Evolutionary conservation across 2,113 vertebrate genomes (phyloP), one percentile per base, ranked within the genome.

Genomic region (Pseudois nayaur): DNA sequence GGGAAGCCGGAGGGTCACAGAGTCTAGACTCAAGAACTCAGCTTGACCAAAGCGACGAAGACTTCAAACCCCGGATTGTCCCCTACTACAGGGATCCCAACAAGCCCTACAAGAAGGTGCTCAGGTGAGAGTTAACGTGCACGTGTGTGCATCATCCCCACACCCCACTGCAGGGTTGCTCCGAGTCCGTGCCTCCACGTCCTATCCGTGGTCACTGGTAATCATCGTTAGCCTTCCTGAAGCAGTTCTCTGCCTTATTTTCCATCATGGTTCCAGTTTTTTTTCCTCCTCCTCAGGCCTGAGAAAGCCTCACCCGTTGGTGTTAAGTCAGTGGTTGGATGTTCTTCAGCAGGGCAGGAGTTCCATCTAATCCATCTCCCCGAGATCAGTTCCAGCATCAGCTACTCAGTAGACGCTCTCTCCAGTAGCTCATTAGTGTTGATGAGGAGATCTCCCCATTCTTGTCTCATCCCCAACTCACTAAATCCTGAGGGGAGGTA

Each of bases 91-190:
- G 99, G 85, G 99, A 99, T 85, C 99, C 99, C 9, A 99, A 99
- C 98, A 99, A 99, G 97, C 99, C 99, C 8, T 99, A 99, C 98
- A 99, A 99, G 98, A 99, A 99, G 97, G 99, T 99, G 84, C 99
- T 99, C 95, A 99, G 99, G 99, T 99, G 96, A 99, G 97, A 45
- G 3, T 5, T 7, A 0, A 25, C 5, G 3, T 71, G 67, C 36
- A 23, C 0, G 4, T 31, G 36, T 16, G 31, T 78, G n/a, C 21
- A 0, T 29, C 17, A 12, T 23, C 45, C 43, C 27, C 50, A 11
- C 17, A 10, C 11, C 15, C 87, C 64, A 3, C 8, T 21, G 52
- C 15, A 8, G 50, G 43, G 17, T 23, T 23, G 29, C 48, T 36
- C 17, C 6, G 8, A 62, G 76, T 9, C 14, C 19, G 5, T 29